Conservation (phyloP, 2,797 vertebrate genomes). For the Rachycentron canadum region DNA sequence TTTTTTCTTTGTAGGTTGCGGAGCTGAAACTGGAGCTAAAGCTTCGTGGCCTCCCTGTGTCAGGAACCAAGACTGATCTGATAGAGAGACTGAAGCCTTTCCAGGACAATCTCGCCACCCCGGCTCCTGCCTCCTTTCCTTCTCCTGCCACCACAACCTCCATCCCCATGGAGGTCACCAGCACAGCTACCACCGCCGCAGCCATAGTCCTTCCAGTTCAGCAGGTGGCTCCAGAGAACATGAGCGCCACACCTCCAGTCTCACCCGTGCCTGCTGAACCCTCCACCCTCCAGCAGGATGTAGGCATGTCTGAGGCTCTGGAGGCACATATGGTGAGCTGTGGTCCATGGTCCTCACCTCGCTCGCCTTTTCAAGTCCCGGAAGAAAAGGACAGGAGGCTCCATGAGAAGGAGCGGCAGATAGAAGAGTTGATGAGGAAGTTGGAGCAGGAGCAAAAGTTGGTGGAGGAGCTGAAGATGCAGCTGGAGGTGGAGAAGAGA, state of each 20-base stretch:
- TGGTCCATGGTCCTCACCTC: constrained; percentile 25
- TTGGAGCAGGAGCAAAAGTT: constrained; percentile 96
- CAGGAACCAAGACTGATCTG: constrained; percentile 96
- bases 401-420: constrained; percentile 98
- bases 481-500: constrained; percentile 95
- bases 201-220: constrained; percentile 73
- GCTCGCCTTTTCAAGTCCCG: constrained; percentile 59
- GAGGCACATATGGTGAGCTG: constrained; percentile 86
- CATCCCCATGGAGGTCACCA: constrained; percentile 79
- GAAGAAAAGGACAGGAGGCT: constrained; percentile 94
- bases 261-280: constrained; percentile 88
- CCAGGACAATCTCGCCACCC: constrained; percentile 83
- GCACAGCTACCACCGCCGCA: constrained; percentile 56
- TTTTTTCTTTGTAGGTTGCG: constrained; percentile 87
- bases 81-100: constrained; percentile 95
- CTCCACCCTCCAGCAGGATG: constrained; percentile 84
- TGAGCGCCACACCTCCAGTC: constrained; percentile 85
- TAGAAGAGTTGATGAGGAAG: constrained; percentile 95
- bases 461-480: constrained; percentile 96
- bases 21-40: constrained; percentile 98
- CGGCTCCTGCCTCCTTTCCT: constrained; percentile 60
- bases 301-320: constrained; percentile 82
- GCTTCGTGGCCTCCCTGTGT: constrained; percentile 94
- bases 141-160: constrained; percentile 69
- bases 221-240: constrained; percentile 60